Base-by-base conservation (phyloP, 2,888 invertebrate genomes). In the Hypomecis punctinalis region DNA sequence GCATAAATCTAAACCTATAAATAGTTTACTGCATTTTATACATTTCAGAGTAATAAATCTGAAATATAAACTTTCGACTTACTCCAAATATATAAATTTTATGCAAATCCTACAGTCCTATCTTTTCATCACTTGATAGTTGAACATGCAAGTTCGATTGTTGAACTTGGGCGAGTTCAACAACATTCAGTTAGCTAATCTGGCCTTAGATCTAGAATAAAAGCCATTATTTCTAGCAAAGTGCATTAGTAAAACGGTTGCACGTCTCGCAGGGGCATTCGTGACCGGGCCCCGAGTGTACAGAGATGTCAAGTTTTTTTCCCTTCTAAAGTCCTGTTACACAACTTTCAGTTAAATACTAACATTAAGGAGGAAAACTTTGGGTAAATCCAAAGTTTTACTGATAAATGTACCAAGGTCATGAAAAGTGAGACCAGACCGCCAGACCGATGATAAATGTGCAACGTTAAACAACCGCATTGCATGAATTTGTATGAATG, bases 281-380 rank as follows among this genome's bases (percentile, higher is more conserved):
- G 81, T 81, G 81, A 76, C 66, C 71, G 70, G 75, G 66, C 73
- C 77, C 70, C 75, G 62, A 53, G 76, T 78, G 79, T 79, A 77
- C 71, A 73, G 77, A 80, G 77, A 80, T 80, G 82, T 84, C 84
- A 80, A 73, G 66, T 73, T 79, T 80, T 80, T 80, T 74, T 55
- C 65, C 58, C 59, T 72, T 74, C 23, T 63, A 68, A 64, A 64
- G 65, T n/a, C 35, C 43, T 45, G 40, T 59, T 64, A 13, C 55
- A 59, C 65, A 0, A 46, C n/a, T 8, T 13, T 13, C 13, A 8
- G 45, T 9, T 56, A 49, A 61, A 45, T 13, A 10, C 7, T 5
- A 49, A 8, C 33, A 10, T 2, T n/a, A 23, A 23, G 23, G 1
- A 23, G 23, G 23, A 23, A 23, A 23, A 23, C 23, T 23, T 2